phyloP scores from a whole-genome alignment of 2,113 vertebrate species.

The Python bivittatus region DNA sequence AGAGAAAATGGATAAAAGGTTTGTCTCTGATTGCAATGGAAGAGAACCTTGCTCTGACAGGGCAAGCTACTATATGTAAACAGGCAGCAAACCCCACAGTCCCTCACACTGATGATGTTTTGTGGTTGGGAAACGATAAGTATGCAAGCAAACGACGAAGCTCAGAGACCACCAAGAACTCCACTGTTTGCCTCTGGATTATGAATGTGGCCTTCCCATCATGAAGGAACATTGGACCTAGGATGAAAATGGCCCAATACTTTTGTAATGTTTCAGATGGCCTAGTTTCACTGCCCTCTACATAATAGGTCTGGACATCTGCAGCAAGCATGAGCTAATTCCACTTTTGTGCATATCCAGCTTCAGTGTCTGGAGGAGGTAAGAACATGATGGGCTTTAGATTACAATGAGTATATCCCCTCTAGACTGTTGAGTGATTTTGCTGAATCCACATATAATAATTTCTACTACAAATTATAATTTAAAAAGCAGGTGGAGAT shows the following conservation, averaged over 20 bases:
- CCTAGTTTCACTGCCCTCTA: neutral
- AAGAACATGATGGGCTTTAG: neutral
- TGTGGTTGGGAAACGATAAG: too few relatives aligned
- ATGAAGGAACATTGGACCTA: neutral
- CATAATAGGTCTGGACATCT: neutral
- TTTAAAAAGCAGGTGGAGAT: neutral
- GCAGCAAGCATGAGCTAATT: neutral
- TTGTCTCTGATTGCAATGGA: neutral
- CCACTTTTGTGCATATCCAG: neutral
- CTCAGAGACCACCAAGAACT: neutral
- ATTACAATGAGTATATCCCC: neutral
- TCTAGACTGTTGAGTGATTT: neutral
- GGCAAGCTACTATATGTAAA: neutral
- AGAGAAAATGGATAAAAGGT: neutral
- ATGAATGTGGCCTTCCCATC: neutral
- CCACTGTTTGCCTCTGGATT: neutral
- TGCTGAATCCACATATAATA: neutral
- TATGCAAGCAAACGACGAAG: too few relatives aligned
- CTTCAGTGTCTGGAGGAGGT: neutral
- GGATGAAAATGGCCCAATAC: neutral
- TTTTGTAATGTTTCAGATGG: neutral
- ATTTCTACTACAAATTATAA: neutral
- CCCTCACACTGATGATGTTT: too few relatives aligned
- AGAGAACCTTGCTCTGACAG: neutral
- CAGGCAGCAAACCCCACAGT: too few relatives aligned